Conservation (phyloP, 2,113 vertebrate genomes). For the Poicephalus meyeri region DNA sequence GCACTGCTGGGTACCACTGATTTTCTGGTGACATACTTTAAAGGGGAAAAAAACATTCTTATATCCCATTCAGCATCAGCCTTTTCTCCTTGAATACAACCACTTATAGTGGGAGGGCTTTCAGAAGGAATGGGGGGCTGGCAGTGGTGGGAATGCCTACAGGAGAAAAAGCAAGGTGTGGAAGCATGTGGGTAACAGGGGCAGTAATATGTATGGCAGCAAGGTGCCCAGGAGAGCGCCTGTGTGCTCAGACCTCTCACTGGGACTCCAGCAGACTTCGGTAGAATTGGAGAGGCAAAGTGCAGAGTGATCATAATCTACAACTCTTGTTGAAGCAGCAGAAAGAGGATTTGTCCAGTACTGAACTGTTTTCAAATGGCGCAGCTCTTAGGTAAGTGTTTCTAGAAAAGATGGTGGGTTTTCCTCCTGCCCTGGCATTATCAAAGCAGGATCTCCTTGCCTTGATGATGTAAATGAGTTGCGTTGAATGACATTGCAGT, state of each 20-base stretch:
- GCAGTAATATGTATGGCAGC: background rate
- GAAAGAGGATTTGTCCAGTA: background rate
- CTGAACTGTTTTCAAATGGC: background rate
- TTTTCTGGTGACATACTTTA: background rate
- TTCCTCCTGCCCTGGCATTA: background rate
- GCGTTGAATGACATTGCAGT: background rate
- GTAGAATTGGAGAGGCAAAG: background rate
- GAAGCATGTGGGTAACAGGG: background rate
- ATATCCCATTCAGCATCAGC: background rate
- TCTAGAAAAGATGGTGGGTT: background rate
- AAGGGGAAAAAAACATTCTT: background rate
- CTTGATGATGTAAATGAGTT: background rate
- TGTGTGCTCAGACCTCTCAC: background rate
- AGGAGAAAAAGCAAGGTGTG: background rate
- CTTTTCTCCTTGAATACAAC: background rate
- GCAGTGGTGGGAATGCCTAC: background rate
- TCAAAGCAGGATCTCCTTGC: background rate
- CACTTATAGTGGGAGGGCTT: background rate
- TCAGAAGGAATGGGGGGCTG: background rate
- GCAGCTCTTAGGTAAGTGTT: background rate
- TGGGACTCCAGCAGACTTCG: background rate
- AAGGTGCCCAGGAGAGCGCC: background rate
- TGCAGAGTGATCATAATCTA: background rate
- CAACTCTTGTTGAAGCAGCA: background rate
- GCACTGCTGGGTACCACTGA: background rate